Percentiles rank a stretch among this genome's conserved stretches.
Evolutionary conservation across 2,113 vertebrate species (phyloP).

Genomic region (Saimiri boliviensis): DNA sequence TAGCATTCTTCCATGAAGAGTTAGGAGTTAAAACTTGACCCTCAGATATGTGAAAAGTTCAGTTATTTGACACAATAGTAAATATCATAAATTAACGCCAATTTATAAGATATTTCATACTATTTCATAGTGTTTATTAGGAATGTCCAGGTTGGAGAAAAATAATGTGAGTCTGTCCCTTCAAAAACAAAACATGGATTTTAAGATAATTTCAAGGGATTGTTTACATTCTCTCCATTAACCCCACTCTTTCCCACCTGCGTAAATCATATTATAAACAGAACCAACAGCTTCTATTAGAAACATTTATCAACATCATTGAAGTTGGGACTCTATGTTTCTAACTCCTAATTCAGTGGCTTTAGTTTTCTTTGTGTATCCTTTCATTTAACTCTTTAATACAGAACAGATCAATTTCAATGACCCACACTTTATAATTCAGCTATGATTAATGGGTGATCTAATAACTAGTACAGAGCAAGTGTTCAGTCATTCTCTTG

Average conservation of each 20-base stretch:
- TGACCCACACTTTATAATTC: neutral
- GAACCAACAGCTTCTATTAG: neutral
- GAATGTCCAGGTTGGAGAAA: neutral
- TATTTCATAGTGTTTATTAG: neutral
- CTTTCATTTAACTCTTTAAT: conserved; percentile 21
- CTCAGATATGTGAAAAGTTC: neutral
- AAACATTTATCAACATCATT: conserved; percentile 3
- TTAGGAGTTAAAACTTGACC: neutral
- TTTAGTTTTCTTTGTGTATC: conserved; percentile 7
- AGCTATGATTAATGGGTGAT: conserved; percentile 9
- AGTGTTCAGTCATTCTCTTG: neutral
- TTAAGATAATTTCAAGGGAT: neutral
- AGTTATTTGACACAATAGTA: neutral
- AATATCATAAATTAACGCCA: neutral
- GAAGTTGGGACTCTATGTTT: neutral
- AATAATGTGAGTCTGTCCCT: neutral
- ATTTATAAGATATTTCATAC: neutral
- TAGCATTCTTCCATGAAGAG: neutral
- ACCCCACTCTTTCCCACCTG: neutral
- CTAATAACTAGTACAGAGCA: neutral
- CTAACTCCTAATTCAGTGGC: neutral
- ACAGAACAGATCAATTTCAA: neutral
- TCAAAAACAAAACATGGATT: neutral
- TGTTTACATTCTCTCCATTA: neutral
- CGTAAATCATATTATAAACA: neutral